These are phyloP conservation scores for Hippocampus barbouri DNA, from an alignment of 2,113 vertebrate genomes.

Conservation along the genomic window DNA sequence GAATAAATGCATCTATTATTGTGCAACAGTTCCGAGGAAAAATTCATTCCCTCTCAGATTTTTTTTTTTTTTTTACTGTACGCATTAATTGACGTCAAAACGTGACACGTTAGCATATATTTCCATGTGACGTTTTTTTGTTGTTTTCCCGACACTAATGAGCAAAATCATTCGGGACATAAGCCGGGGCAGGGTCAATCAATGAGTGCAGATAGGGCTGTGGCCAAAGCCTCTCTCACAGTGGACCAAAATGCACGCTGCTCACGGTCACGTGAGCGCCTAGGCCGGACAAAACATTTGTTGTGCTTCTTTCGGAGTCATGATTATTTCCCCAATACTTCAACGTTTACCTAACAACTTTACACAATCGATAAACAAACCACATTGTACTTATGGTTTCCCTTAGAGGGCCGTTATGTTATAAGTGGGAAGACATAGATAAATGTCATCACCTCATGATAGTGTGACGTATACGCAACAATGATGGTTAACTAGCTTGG, in stretches of 20 bases:
- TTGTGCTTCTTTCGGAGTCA: neutral
- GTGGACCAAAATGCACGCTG: neutral
- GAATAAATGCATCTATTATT: slow-evolving; percentile 7
- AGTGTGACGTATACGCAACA: no score
- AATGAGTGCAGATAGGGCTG: slow-evolving; percentile 4
- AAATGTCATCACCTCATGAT: no score
- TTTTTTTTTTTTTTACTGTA: no score
- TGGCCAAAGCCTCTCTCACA: neutral
- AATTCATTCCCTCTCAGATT: neutral
- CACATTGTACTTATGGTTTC: no score
- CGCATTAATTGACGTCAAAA: neutral
- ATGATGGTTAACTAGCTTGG: no score
- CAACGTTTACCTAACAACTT: no score
- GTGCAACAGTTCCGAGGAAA: neutral
- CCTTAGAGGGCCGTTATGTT: no score
- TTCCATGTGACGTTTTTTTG: neutral
- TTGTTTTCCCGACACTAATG: neutral
- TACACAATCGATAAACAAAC: no score
- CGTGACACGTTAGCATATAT: neutral
- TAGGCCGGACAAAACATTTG: neutral
- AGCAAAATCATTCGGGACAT: neutral
- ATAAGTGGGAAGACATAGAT: no score
- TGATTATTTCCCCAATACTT: no score
- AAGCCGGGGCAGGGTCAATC: slow-evolving; percentile 9
- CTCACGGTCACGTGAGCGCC: neutral